phyloP scores from a whole-genome alignment of 2,888 invertebrate genomes.

The Xestia rhomboidea region DNA sequence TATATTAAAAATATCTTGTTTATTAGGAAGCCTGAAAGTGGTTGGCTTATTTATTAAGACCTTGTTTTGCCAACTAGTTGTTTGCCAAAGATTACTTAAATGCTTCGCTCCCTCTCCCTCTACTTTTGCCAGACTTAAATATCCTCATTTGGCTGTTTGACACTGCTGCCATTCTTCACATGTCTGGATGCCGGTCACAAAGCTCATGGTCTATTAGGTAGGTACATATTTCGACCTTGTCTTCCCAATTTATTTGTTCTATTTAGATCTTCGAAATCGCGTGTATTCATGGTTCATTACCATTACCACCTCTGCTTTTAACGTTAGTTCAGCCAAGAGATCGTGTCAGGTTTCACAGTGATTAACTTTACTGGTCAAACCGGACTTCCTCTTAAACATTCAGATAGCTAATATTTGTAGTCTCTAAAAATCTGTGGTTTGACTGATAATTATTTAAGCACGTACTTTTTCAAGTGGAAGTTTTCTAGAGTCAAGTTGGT shows the following conservation, averaged over 20 bases:
- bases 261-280: constrained; percentile 12
- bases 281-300: constrained; percentile 35
- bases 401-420: constrained; percentile 20
- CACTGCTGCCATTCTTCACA: neutral
- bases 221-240: neutral
- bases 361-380: constrained; percentile 47
- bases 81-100: neutral
- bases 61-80: neutral
- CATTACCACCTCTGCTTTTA: constrained; percentile 1
- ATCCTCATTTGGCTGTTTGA: neutral
- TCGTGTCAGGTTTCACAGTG: constrained; percentile 46
- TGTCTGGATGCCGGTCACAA: neutral
- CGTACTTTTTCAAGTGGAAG: neutral
- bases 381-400: constrained; percentile 51
- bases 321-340: constrained; percentile 26
- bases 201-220: neutral
- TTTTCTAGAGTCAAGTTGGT: neutral
- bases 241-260: neutral
- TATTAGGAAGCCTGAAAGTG: neutral
- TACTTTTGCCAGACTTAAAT: neutral
- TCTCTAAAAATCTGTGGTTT: constrained; percentile 10
- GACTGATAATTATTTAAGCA: constrained; percentile 4
- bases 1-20: neutral
- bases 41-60: neutral
- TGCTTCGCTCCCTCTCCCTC: neutral